These are phyloP conservation scores for Drosophila meridiana DNA, from an alignment of 2,888 invertebrate genomes.

Conservation along the genomic window DNA sequence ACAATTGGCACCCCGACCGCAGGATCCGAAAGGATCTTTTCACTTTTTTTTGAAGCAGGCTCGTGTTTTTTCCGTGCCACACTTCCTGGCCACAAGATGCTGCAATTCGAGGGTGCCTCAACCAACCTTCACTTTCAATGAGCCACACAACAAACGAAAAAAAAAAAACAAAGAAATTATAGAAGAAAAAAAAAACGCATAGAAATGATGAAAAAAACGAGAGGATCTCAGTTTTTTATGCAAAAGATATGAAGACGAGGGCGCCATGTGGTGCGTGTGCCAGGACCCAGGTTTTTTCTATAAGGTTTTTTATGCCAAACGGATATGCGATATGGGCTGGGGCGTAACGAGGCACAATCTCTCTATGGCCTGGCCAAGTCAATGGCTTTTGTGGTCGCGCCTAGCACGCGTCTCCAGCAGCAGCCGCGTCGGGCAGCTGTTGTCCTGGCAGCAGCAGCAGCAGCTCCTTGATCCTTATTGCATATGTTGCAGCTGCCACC, in stretches of 20 bases:
- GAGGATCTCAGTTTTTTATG: constrained; percentile 69
- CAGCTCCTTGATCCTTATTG: constrained; percentile 51
- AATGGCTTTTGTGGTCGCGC: constrained; percentile 73
- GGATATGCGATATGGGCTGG: constrained; percentile 74
- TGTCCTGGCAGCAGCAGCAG: constrained; percentile 38
- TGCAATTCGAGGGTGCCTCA: constrained; percentile 72
- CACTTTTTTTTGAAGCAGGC: constrained; percentile 68
- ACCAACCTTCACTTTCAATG: constrained; percentile 76
- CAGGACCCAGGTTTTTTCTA: constrained; percentile 40
- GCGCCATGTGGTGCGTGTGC: constrained; percentile 76
- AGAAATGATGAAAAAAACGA: constrained; percentile 37
- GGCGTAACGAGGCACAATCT: constrained; percentile 67
- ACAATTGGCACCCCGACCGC: constrained; percentile 72
- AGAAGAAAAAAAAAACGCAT: constrained; percentile 49
- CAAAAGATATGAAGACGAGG: constrained; percentile 66
- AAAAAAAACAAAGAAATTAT: constrained; percentile 64
- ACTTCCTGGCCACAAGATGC: constrained; percentile 76
- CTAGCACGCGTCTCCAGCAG: constrained; percentile 65
- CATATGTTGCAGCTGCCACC: constrained; percentile 71
- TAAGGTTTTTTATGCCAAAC: constrained; percentile 64
- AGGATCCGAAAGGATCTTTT: constrained; percentile 68
- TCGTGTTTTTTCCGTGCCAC: constrained; percentile 52
- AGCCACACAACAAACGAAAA: constrained; percentile 42
- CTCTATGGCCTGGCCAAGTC: constrained; percentile 61
- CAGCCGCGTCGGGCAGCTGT: constrained; percentile 50